These are phyloP conservation scores for Dromococcyx pavoninus DNA, from an alignment of 2,797 vertebrate species.

Conservation along the genomic window DNA sequence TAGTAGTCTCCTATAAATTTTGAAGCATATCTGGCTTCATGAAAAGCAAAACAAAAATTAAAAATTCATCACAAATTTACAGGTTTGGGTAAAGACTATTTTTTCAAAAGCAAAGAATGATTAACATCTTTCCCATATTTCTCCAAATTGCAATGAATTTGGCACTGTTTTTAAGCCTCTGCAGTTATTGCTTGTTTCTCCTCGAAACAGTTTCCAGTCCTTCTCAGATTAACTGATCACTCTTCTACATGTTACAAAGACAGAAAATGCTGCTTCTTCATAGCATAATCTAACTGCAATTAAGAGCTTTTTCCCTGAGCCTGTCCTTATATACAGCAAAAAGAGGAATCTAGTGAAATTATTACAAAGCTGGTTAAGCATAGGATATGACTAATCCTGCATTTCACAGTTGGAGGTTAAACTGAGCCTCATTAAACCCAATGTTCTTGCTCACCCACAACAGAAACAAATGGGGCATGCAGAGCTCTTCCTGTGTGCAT, in stretches of 20 bases:
- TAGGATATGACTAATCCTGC: constrained; percentile 57
- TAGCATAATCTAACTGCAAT: neutral
- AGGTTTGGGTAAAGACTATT: neutral
- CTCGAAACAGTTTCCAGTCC: neutral
- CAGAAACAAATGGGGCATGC: constrained; percentile 54
- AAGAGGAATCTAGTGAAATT: constrained; percentile 33
- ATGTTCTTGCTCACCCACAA: constrained; percentile 37
- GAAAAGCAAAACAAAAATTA: neutral
- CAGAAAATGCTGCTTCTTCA: neutral
- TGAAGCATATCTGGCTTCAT: neutral
- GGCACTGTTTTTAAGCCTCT: neutral
- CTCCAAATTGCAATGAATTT: neutral
- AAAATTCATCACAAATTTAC: neutral
- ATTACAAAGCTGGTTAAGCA: constrained; percentile 56
- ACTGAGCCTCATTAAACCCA: constrained; percentile 65
- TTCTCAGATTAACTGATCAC: neutral
- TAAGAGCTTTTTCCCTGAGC: neutral
- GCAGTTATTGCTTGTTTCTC: neutral
- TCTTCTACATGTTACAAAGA: neutral
- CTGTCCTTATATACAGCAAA: neutral
- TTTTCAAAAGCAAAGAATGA: neutral
- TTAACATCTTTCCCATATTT: neutral
- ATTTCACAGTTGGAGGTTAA: constrained; percentile 67
- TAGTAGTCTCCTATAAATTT: neutral
- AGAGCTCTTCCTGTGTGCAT: neutral